Evolutionary conservation across 30 jellyfish, hydroid and myxozoan genomes (phyloP), one percentile per base, ranked within the genome.

Genomic region (Rhopilema esculentum): DNA sequence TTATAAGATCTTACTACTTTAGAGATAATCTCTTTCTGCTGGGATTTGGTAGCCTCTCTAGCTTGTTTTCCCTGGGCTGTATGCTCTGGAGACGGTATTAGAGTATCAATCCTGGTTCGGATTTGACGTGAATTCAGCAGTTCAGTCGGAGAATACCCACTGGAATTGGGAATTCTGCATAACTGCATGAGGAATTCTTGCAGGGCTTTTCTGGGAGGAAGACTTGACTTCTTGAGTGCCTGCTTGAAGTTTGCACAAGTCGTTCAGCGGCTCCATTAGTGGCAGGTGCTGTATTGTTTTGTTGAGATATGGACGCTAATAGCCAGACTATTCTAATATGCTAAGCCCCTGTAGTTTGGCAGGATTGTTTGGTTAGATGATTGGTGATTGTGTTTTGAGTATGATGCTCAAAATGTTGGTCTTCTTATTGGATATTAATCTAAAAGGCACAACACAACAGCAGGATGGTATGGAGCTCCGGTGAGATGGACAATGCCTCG

Each of bases 181-280:
- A 52, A 53, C 65, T 71, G 82, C 82, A 71, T 23, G 57, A 53
- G 82, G 82, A 71, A 71, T 71, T 71, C 63, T 71, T 71, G 66
- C 82, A 71, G 64, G 40, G 79, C 89, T 31, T 79, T 52, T 40
- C 72, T 67, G 49, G 80, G 80, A 31, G 89, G 89, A 30, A 21
- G 80, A 63, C 80, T 24, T 79, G 89, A 79, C 63, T 79, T 79
- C 80, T 48, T 79, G 69, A 79, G 69, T 67, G 89, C 69, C 80
- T 79, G 68, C 80, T 79, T 79, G 89, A 79, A 16, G 85, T 52
- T 63, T 79, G 89, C 33, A 79, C 69, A 53, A 67, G 21, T 53
- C 85, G 61, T 63, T 79, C 80, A 19, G 85, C 85, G 27, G 80
- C 69, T 20, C 80, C 80, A 53, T 79, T 79, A 18, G 89, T 79